A percentile compares a stretch with the other conserved stretches of the same genome.
Conservation (phyloP, 2,888 invertebrate genomes). For the Catocala sponsa region DNA sequence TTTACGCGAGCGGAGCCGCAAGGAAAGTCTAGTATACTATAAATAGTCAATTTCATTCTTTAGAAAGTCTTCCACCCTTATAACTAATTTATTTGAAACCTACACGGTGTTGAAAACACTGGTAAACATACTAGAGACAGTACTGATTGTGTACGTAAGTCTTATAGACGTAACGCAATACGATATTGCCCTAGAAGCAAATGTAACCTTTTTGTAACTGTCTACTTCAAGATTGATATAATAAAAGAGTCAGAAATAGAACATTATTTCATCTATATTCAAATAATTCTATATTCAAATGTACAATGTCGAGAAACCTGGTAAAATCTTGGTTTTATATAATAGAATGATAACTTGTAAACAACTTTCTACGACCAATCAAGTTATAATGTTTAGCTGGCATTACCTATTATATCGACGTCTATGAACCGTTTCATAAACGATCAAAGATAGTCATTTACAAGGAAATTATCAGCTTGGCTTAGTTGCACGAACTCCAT, state of each 20-base stretch:
- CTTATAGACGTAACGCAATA: background rate
- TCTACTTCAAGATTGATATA: background rate
- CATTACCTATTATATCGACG: too few species aligned
- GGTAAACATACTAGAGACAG: background rate
- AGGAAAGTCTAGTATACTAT: too few species aligned
- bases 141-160: background rate
- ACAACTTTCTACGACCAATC: too few species aligned
- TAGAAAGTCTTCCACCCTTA: too few species aligned
- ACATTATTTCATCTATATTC: background rate
- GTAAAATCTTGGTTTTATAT: background rate
- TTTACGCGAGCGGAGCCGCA: too few species aligned
- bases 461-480: constrained; percentile 6
- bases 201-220: background rate
- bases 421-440: background rate
- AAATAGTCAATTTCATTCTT: too few species aligned
- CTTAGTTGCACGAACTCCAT: constrained; percentile 1
- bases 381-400: background rate
- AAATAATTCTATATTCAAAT: background rate
- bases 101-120: too few species aligned
- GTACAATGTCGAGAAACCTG: background rate
- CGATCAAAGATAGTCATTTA: constrained; percentile 1
- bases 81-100: too few species aligned
- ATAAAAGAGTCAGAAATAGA: constrained; percentile 1
- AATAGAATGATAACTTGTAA: too few species aligned
- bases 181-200: background rate